Conservation (phyloP, 2,797 vertebrate species). For the Rhinogobio ventralis region DNA sequence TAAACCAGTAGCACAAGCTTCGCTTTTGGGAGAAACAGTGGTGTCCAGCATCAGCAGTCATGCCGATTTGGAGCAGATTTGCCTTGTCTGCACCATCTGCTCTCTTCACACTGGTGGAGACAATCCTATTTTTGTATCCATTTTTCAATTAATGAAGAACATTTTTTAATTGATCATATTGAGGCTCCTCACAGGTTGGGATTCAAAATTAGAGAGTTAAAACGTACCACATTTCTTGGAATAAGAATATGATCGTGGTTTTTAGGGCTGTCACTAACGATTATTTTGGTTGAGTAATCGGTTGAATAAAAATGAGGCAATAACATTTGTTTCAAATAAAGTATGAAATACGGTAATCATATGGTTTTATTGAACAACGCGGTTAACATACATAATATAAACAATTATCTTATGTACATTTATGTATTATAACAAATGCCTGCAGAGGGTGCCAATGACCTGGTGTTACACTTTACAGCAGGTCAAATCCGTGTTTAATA, state of each 20-base stretch:
- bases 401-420: too few species aligned
- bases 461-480: too few species aligned
- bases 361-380: too few species aligned
- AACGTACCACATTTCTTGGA: neutral
- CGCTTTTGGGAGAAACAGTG: neutral
- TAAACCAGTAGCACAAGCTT: conserved; percentile 5
- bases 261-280: neutral
- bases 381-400: too few species aligned
- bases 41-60: neutral
- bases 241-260: neutral
- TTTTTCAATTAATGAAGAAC: neutral
- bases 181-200: neutral
- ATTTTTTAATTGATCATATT: neutral
- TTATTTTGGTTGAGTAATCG: too few species aligned
- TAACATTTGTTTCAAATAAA: too few species aligned
- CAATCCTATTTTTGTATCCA: neutral
- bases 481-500: too few species aligned
- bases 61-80: neutral
- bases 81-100: conserved; percentile 24
- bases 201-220: too few species aligned
- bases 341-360: too few species aligned
- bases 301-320: too few species aligned
- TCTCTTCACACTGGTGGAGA: neutral
- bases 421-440: too few species aligned
- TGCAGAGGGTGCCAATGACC: too few species aligned